Evolutionary conservation across 2,113 vertebrate species (phyloP).

Genomic region (Corythornis vintsioides): DNA sequence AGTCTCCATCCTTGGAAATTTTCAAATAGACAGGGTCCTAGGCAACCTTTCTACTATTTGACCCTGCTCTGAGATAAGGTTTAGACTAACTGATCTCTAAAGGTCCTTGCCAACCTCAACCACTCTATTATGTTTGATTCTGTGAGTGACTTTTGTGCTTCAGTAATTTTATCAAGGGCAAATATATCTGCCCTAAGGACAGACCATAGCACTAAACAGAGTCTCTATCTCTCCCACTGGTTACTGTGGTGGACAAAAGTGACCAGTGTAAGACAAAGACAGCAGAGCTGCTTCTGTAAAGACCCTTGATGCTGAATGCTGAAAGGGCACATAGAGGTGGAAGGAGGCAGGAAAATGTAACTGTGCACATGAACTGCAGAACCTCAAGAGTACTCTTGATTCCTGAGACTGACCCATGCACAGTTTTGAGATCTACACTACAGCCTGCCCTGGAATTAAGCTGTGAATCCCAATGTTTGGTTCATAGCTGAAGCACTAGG

Average conservation of each 20-base stretch:
- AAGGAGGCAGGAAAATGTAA: not conserved
- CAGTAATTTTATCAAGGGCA: not conserved
- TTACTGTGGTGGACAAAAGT: not conserved
- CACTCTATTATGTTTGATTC: not conserved
- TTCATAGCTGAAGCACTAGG: not conserved
- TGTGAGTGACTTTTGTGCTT: not conserved
- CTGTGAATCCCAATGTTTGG: not conserved
- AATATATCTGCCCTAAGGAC: not conserved
- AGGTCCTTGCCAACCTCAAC: not conserved
- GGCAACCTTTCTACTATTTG: not conserved
- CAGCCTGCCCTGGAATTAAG: not conserved
- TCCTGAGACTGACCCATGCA: not conserved
- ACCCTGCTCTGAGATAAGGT: not conserved
- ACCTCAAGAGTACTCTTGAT: not conserved
- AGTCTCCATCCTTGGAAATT: not conserved
- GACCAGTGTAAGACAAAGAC: not conserved
- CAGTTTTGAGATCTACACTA: not conserved
- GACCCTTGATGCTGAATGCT: not conserved
- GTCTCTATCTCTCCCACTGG: not conserved
- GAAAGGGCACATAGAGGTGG: not conserved
- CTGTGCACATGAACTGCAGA: not conserved
- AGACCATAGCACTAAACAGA: not conserved
- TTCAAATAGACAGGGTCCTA: not conserved
- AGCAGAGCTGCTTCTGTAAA: not conserved
- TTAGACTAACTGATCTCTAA: not conserved